Evolutionary conservation across 2,797 vertebrate genomes (phyloP).

Genomic region (Microchirus variegatus): DNA sequence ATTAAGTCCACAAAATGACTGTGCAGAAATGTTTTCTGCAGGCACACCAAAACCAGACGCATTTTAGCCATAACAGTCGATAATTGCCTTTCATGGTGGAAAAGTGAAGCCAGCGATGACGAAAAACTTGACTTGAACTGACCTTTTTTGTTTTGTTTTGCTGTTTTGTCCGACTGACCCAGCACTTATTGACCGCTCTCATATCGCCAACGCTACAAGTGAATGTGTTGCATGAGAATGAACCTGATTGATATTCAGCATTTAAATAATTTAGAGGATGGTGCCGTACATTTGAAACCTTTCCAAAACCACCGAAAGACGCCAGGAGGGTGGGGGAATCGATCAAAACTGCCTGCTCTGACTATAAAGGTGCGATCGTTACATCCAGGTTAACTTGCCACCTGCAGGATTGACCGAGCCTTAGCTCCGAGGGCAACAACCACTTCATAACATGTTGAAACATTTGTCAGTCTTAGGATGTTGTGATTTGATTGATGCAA

Average conservation of each 20-base stretch:
- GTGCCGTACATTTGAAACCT: background rate
- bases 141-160: background rate
- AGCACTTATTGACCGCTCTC: conserved; percentile 6
- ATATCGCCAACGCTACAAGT: background rate
- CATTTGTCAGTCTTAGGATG: no score
- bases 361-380: background rate
- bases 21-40: conserved; percentile 28
- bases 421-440: no score
- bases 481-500: no score
- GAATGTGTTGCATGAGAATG: background rate
- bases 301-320: background rate
- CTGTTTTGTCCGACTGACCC: conserved; percentile 3
- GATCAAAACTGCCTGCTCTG: background rate
- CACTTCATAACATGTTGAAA: no score
- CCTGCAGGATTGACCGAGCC: no score
- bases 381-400: background rate
- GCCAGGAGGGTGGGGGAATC: background rate
- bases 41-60: conserved; percentile 3
- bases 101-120: conserved; percentile 3
- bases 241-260: background rate
- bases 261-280: background rate
- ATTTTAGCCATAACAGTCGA: conserved; percentile 5
- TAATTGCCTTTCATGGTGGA: conserved; percentile 9
- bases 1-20: conserved; percentile 47
- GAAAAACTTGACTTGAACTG: background rate